Conservation (phyloP, 2,113 vertebrate species). For the Tragelaphus scriptus region DNA sequence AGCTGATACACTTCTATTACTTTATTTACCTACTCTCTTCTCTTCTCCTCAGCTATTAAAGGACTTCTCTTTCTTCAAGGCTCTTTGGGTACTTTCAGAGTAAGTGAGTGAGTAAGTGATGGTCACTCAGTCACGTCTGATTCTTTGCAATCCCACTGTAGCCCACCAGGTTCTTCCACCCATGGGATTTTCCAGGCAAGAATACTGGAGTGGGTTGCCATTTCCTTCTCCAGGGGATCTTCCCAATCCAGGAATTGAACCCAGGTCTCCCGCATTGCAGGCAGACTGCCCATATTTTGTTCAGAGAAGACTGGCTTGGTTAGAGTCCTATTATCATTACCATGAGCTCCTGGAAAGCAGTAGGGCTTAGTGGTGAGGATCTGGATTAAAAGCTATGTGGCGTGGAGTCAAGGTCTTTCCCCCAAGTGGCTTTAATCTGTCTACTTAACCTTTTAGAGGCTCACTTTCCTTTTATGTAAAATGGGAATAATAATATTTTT, state of each 20-base stretch:
- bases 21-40: not conserved
- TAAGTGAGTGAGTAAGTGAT: not conserved
- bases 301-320: not conserved
- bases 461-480: constrained; percentile 7
- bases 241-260: not conserved
- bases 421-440: not conserved
- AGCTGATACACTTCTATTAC: not conserved
- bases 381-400: not conserved
- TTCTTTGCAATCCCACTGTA: not conserved
- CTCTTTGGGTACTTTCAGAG: not conserved
- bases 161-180: not conserved
- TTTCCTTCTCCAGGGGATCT: not conserved
- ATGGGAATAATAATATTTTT: not conserved
- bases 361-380: not conserved
- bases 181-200: not conserved
- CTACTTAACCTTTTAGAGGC: not conserved
- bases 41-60: not conserved
- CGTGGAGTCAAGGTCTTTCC: not conserved
- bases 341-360: not conserved
- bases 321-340: not conserved
- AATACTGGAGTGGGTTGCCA: not conserved
- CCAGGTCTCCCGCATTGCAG: not conserved
- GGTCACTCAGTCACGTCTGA: not conserved
- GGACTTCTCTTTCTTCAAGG: not conserved
- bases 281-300: not conserved